These are phyloP conservation scores for Acanthosepion lycidas DNA, from an alignment of 2,888 invertebrate genomes.

Conservation along the genomic window DNA sequence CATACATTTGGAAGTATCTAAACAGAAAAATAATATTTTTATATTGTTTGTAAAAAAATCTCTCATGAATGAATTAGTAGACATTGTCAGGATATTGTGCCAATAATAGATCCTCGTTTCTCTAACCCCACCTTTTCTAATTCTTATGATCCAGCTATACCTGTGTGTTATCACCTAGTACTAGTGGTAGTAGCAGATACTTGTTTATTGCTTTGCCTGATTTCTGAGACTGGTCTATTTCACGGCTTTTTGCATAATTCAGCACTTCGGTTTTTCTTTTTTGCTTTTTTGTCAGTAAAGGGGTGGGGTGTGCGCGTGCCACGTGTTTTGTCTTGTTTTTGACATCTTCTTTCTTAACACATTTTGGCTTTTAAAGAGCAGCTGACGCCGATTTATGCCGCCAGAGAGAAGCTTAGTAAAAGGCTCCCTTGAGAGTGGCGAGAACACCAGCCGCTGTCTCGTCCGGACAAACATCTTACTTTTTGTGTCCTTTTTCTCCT, in stretches of 20 bases:
- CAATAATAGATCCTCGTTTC: too few relatives aligned
- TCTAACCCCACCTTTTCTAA: too few relatives aligned
- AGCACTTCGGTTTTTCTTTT: not conserved
- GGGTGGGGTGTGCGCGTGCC: not conserved
- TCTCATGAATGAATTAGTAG: too few relatives aligned
- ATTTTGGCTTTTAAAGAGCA: not conserved
- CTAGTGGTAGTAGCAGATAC: not conserved
- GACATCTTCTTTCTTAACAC: not conserved
- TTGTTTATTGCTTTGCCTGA: not conserved
- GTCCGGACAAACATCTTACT: not conserved
- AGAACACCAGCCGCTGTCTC: constrained; percentile 8
- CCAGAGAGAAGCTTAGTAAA: not conserved
- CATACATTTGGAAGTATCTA: too few relatives aligned
- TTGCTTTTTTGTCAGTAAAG: not conserved
- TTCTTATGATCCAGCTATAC: too few relatives aligned
- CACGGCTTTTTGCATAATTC: constrained; percentile 6
- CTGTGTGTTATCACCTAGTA: too few relatives aligned
- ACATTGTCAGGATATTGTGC: too few relatives aligned
- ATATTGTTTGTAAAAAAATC: too few relatives aligned
- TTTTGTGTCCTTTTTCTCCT: not conserved
- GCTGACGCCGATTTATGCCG: not conserved
- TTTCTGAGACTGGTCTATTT: constrained; percentile 33
- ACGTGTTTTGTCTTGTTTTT: not conserved
- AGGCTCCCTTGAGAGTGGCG: constrained; percentile 8
- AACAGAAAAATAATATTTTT: too few relatives aligned